These are phyloP conservation scores for Tenthredo livida DNA, from an alignment of 2,888 invertebrate species.

Conservation along the genomic window DNA sequence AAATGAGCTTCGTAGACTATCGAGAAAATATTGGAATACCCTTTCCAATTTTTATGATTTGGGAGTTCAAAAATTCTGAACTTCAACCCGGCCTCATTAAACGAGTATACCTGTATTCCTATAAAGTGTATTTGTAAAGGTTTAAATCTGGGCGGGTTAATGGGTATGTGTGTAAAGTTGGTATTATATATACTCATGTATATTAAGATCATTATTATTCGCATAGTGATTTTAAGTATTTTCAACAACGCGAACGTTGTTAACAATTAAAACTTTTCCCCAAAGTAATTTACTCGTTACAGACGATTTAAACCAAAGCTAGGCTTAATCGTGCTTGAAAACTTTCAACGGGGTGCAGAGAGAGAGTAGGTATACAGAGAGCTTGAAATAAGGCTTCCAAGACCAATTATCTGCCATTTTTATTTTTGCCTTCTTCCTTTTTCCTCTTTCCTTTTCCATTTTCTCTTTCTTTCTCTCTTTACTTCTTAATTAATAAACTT, in stretches of 20 bases:
- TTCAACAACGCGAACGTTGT: conserved; percentile 20
- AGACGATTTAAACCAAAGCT: conserved; percentile 33
- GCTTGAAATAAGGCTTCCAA: conserved; percentile 11
- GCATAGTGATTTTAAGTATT: conserved; percentile 31
- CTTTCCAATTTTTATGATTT: too few species aligned
- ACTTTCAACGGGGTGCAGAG: not conserved
- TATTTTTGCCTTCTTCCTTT: not conserved
- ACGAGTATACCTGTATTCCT: too few species aligned
- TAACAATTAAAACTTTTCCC: conserved; percentile 38
- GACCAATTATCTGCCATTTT: conserved; percentile 24
- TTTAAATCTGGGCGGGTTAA: too few species aligned
- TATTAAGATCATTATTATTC: not conserved
- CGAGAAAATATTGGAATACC: too few species aligned
- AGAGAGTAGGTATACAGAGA: not conserved
- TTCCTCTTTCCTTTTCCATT: not conserved
- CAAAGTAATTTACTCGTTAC: conserved; percentile 47
- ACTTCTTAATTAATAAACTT: conserved; percentile 36
- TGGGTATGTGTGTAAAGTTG: not conserved
- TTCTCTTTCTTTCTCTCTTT: not conserved
- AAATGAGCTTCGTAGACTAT: too few species aligned
- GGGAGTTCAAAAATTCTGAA: too few species aligned
- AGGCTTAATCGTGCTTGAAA: conserved; percentile 36
- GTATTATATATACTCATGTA: not conserved
- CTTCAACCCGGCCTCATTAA: too few species aligned
- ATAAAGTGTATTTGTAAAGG: too few species aligned